Evolutionary conservation across 2,888 invertebrate species (phyloP).

Genomic region (Nyleta sp.): DNA sequence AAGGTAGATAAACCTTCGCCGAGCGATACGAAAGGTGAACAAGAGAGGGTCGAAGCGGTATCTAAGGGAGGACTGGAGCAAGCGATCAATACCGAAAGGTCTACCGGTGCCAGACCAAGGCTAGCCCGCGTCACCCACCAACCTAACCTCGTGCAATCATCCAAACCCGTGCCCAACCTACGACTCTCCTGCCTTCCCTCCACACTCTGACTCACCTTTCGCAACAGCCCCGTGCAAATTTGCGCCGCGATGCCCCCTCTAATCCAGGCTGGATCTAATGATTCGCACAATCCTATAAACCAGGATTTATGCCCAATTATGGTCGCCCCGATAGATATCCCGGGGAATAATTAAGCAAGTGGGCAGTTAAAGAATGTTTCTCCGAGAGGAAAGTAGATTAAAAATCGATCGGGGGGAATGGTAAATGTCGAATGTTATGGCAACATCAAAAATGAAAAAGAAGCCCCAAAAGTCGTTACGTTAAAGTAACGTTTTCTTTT

Average conservation of each 20-base stretch:
- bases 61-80: conserved; percentile 80
- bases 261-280: conserved; percentile 12
- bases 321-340: not conserved
- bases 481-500: too few species aligned
- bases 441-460: too few species aligned
- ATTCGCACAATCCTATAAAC: conserved; percentile 13
- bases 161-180: conserved; percentile 75
- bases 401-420: too few species aligned
- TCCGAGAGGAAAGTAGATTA: too few species aligned
- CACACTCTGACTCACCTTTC: too few species aligned
- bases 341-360: not conserved
- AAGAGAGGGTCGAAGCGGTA: conserved; percentile 76
- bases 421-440: too few species aligned
- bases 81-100: conserved; percentile 81
- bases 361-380: too few species aligned
- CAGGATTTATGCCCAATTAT: conserved; percentile 5
- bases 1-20: conserved; percentile 43
- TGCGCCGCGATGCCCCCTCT: conserved; percentile 19
- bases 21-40: conserved; percentile 69
- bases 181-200: conserved; percentile 66
- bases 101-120: conserved; percentile 81
- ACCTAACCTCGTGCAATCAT: conserved; percentile 78
- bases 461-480: too few species aligned
- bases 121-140: conserved; percentile 77
- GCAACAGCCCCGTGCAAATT: too few species aligned